These are phyloP conservation scores for Gymnorhina tibicen DNA, from an alignment of 2,113 vertebrate genomes.

Conservation along the genomic window DNA sequence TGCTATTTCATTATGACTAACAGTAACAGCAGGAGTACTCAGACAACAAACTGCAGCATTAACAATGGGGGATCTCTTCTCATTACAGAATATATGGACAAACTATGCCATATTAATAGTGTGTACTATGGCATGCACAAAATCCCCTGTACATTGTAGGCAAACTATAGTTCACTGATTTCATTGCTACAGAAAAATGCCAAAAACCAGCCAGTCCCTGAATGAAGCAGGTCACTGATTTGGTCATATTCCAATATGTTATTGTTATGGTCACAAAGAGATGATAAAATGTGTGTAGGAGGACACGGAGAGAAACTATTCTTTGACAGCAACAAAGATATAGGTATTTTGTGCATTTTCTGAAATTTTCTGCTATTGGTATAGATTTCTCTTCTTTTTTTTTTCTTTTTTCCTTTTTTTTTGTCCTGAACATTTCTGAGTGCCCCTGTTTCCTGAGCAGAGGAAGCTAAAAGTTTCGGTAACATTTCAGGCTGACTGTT, in stretches of 20 bases:
- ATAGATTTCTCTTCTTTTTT: neutral
- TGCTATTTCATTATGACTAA: neutral
- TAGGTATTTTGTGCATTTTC: neutral
- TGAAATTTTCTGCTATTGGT: neutral
- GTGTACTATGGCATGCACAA: neutral
- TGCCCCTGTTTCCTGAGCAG: neutral
- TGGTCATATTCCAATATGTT: neutral
- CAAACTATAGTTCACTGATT: neutral
- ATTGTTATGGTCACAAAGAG: neutral
- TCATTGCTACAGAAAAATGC: neutral
- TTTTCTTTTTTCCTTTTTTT: neutral
- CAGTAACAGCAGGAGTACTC: neutral
- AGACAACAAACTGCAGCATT: neutral
- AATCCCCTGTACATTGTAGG: neutral
- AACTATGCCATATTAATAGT: neutral
- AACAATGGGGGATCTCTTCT: neutral
- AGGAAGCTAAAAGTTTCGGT: slow-evolving; percentile 4
- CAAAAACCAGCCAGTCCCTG: neutral
- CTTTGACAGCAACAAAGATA: neutral
- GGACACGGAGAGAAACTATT: neutral
- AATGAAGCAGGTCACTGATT: neutral
- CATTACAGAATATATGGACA: neutral
- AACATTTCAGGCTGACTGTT: slow-evolving; percentile 17
- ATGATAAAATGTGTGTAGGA: neutral
- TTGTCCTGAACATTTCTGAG: neutral